phyloP scores from a whole-genome alignment of 2,888 invertebrate species.

The Sarcophaga subvicina region DNA sequence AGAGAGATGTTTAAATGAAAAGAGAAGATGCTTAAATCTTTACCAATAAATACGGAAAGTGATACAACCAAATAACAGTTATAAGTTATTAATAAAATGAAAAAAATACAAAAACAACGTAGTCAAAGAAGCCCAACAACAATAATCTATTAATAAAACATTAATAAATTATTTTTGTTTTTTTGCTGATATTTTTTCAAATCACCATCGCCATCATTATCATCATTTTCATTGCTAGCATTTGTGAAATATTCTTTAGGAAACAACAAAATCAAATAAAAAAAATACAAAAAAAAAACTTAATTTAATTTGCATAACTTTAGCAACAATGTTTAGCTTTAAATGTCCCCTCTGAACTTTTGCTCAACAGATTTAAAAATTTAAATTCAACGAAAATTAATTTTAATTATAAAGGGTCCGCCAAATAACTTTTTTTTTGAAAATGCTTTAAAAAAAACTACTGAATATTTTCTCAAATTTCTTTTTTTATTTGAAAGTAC shows the following conservation, averaged over 20 bases:
- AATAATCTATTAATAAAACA: not conserved
- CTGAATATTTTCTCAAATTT: too few relatives aligned
- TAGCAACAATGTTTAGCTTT: not conserved
- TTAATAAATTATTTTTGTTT: not conserved
- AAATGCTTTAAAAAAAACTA: too few relatives aligned
- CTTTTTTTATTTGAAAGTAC: too few relatives aligned
- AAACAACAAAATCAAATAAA: not conserved
- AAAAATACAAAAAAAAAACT: not conserved
- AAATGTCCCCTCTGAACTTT: not conserved
- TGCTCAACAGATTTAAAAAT: not conserved
- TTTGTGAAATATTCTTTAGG: conserved; percentile 9
- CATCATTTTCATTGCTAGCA: not conserved
- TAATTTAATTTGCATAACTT: conserved; percentile 41
- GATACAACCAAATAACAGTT: conserved; percentile 59
- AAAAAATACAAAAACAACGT: conserved; percentile 18
- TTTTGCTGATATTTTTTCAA: conserved; percentile 19
- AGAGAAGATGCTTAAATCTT: conserved; percentile 17
- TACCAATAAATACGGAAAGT: not conserved
- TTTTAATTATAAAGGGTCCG: not conserved
- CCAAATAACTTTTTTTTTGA: too few relatives aligned
- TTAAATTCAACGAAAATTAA: not conserved
- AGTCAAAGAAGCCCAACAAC: not conserved
- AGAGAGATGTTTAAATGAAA: not conserved
- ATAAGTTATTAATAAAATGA: conserved; percentile 30
- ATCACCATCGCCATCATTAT: not conserved